Evolutionary conservation across 2,113 vertebrate genomes (phyloP).

Genomic region (Aldabrachelys gigantea): DNA sequence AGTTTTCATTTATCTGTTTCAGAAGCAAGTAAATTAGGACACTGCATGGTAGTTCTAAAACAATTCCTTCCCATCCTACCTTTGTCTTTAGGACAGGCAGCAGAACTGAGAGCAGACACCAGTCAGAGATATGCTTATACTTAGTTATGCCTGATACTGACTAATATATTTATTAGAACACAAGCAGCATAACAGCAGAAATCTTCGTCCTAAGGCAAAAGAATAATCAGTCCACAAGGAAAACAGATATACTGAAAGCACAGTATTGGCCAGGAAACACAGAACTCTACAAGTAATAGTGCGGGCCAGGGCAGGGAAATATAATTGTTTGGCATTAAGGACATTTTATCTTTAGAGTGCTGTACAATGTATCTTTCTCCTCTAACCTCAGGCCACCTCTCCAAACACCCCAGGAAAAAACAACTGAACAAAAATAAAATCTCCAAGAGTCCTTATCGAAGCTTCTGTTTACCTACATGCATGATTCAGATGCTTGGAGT

Average conservation of each 20-base stretch:
- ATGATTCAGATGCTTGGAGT: not conserved
- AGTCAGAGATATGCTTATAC: rapidly evolving
- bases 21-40: not conserved
- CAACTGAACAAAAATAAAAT: rapidly evolving
- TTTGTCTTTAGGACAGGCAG: not conserved
- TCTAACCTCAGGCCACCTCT: not conserved
- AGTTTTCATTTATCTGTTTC: not conserved
- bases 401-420: not conserved
- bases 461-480: not conserved
- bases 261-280: not conserved
- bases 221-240: rapidly evolving
- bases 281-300: not conserved
- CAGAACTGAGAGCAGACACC: not conserved
- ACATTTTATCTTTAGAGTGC: rapidly evolving
- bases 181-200: rapidly evolving
- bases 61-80: rapidly evolving
- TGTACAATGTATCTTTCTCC: not conserved
- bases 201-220: not conserved
- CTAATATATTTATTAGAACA: not conserved
- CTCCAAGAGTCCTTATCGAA: not conserved
- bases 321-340: not conserved
- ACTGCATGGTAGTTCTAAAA: not conserved
- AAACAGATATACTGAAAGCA: not conserved
- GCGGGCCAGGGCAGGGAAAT: rapidly evolving
- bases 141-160: rapidly evolving